These are phyloP conservation scores for Nematostella vectensis DNA, from an alignment of 92 coral and sea anemone species.

Conservation along the genomic window DNA sequence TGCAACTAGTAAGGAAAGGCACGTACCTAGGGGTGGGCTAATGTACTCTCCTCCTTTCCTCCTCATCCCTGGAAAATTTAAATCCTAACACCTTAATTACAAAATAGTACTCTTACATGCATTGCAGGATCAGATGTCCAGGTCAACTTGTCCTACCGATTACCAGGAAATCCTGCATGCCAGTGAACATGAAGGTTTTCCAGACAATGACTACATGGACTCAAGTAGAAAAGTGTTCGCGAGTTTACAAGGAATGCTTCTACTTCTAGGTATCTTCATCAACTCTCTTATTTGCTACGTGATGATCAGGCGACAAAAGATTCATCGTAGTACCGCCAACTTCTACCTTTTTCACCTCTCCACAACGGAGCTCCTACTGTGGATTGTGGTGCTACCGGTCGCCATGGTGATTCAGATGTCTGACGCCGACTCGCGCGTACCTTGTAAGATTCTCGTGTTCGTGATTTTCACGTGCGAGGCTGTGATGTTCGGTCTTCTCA, in stretches of 20 bases:
- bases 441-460: constrained; percentile 22
- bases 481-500: constrained; percentile 24
- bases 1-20: too few relatives aligned
- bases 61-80: too few relatives aligned
- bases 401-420: constrained; percentile 8
- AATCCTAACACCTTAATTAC: too few relatives aligned
- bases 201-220: constrained; percentile 15
- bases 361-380: constrained; percentile 19
- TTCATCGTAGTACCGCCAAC: constrained; percentile 14
- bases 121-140: neutral
- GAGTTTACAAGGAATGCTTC: constrained; percentile 23
- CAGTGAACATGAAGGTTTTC: constrained; percentile 15
- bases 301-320: constrained; percentile 15
- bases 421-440: constrained; percentile 4
- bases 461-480: constrained; percentile 20
- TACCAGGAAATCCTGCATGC: neutral
- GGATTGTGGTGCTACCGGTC: constrained; percentile 14
- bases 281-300: constrained; percentile 22
- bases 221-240: constrained; percentile 5
- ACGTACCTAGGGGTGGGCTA: too few relatives aligned
- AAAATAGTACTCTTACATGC: too few relatives aligned
- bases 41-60: too few relatives aligned
- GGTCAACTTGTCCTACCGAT: neutral
- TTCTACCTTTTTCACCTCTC: constrained; percentile 27
- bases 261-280: constrained; percentile 11